Conservation (phyloP, 2,113 vertebrate species). For the Uria aalge region DNA sequence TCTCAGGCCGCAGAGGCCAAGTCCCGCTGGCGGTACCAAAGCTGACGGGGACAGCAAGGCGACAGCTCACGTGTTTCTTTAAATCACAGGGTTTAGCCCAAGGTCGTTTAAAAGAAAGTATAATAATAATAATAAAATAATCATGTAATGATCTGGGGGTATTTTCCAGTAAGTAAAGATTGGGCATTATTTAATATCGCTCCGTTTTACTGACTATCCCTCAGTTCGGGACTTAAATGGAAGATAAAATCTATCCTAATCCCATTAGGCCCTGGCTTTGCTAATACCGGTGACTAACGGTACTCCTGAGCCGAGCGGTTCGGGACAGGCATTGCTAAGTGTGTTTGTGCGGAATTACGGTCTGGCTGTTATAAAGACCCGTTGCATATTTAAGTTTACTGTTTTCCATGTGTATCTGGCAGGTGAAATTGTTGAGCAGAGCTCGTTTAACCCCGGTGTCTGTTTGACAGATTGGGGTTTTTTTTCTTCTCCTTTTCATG, state of each 20-base stretch:
- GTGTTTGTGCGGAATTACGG: neutral
- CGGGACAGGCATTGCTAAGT: neutral
- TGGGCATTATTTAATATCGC: neutral
- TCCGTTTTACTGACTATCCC: neutral
- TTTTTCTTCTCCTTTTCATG: neutral
- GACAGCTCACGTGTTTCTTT: neutral
- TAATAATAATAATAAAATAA: neutral
- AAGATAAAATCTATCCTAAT: slow-evolving; percentile 42
- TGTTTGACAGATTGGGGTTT: neutral
- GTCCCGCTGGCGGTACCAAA: neutral
- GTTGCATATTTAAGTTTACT: fast-evolving
- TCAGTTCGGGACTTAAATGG: slow-evolving; percentile 43
- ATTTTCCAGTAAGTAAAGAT: slow-evolving; percentile 4
- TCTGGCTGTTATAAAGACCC: neutral
- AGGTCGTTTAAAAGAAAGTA: neutral
- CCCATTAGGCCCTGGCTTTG: neutral
- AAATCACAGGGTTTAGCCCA: neutral
- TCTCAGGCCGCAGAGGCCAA: neutral
- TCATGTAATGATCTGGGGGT: neutral
- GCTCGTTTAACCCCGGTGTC: neutral
- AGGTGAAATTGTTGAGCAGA: neutral
- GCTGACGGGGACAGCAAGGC: neutral
- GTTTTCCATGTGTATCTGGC: neutral
- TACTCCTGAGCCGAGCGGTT: fast-evolving
- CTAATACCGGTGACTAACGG: neutral